Conservation (phyloP, 2,888 invertebrate species). For the Trypoxylon attenuatum region DNA sequence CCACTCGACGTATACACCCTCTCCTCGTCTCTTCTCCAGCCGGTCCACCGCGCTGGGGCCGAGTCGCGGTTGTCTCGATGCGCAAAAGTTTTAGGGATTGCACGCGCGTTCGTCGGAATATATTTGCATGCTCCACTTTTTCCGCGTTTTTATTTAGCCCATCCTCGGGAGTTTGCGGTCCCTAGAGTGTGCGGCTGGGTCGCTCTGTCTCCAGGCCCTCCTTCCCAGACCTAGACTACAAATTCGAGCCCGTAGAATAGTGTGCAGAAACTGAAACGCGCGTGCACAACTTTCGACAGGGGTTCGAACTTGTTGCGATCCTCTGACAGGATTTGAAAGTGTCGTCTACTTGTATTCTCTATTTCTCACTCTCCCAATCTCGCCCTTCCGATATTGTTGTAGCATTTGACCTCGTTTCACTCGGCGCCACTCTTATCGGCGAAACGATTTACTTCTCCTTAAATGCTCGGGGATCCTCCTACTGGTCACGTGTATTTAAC, state of each 20-base stretch:
- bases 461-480: too few species aligned
- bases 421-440: too few species aligned
- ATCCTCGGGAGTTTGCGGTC: constrained; percentile 31
- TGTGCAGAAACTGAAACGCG: too few species aligned
- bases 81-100: constrained; percentile 53
- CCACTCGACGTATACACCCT: background rate
- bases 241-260: constrained; percentile 1
- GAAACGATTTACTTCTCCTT: too few species aligned
- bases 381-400: too few species aligned
- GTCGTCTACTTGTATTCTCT: too few species aligned
- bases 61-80: constrained; percentile 22
- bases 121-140: constrained; percentile 59
- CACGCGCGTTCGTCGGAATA: constrained; percentile 53
- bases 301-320: background rate
- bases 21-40: constrained; percentile 24
- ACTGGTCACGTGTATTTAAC: too few species aligned
- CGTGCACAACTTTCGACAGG: background rate
- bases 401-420: too few species aligned
- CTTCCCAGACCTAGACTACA: background rate
- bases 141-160: constrained; percentile 53
- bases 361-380: too few species aligned
- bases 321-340: too few species aligned
- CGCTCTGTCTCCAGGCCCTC: background rate
- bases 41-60: constrained; percentile 13
- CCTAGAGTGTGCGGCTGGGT: background rate